Conservation (phyloP, 2,797 vertebrate genomes). For the Myripristis jacobus region DNA sequence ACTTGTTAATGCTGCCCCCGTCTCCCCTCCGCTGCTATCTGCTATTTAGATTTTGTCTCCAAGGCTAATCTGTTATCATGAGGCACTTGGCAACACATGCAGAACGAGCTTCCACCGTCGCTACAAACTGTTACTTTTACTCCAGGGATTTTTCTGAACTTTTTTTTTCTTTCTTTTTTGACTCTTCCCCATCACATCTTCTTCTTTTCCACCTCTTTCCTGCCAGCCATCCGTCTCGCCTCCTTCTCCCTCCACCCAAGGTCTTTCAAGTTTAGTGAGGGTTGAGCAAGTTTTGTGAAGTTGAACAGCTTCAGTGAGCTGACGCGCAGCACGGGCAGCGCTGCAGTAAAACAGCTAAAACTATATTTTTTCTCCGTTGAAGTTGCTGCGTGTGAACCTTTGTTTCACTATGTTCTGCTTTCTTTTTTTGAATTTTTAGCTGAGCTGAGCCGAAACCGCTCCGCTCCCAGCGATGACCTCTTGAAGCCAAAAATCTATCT, state of each 20-base stretch:
- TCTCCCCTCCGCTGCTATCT: constrained; percentile 43
- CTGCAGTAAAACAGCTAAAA: not conserved
- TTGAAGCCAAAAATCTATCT: not conserved
- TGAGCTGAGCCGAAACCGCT: not conserved
- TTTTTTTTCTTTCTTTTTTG: too few species aligned
- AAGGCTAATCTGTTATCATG: constrained; percentile 70
- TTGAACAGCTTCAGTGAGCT: too few species aligned
- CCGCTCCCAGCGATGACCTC: too few species aligned
- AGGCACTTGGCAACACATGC: constrained; percentile 72
- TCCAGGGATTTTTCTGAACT: constrained; percentile 70
- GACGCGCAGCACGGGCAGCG: too few species aligned
- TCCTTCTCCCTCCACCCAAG: constrained; percentile 47
- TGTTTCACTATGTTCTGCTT: not conserved
- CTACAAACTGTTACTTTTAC: constrained; percentile 75
- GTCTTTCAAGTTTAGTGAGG: constrained; percentile 45
- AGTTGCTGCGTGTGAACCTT: not conserved
- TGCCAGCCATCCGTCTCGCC: constrained; percentile 59
- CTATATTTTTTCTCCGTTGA: not conserved
- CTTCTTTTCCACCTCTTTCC: constrained; percentile 62
- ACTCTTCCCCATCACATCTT: constrained; percentile 52
- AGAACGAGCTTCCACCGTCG: constrained; percentile 56
- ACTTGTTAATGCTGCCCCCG: constrained; percentile 70
- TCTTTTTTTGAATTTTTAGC: too few species aligned
- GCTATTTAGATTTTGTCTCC: constrained; percentile 74
- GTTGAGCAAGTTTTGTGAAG: constrained; percentile 6